Evolutionary conservation across 2,888 invertebrate species (phyloP).

Genomic region (Marasmarcha lunaedactyla): DNA sequence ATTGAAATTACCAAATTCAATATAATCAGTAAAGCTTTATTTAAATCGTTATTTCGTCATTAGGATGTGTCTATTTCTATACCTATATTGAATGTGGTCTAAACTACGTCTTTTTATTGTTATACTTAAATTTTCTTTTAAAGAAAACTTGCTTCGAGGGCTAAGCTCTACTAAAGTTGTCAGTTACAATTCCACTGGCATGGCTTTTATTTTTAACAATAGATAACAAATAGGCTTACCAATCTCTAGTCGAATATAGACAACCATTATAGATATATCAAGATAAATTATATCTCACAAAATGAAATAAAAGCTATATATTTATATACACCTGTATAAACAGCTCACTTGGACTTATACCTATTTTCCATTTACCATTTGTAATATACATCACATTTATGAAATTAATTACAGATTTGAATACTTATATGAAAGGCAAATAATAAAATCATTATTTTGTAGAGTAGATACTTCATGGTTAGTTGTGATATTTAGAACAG

Average conservation of each 20-base stretch:
- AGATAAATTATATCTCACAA: background rate
- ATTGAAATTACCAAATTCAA: too few species aligned
- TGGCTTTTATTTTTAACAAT: too few species aligned
- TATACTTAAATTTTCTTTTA: too few species aligned
- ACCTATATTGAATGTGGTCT: too few species aligned
- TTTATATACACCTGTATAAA: conserved; percentile 5
- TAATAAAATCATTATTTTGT: background rate
- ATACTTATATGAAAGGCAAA: background rate
- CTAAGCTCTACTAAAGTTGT: too few species aligned
- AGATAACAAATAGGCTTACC: conserved; percentile 33
- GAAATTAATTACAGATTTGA: background rate
- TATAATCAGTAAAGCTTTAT: too few species aligned
- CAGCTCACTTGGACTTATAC: background rate
- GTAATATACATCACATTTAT: background rate
- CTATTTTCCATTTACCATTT: background rate
- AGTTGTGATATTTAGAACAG: conserved; percentile 48
- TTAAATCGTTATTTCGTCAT: too few species aligned
- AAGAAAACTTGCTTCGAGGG: too few species aligned
- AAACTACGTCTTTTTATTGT: too few species aligned
- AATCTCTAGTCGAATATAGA: conserved; percentile 58
- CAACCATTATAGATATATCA: conserved; percentile 20
- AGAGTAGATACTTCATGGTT: conserved; percentile 4
- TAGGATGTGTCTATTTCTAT: too few species aligned
- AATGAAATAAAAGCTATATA: conserved; percentile 2
- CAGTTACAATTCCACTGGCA: too few species aligned